Percentiles rank a stretch among this genome's conserved stretches.
These are phyloP conservation scores for Camponotus vicinus DNA, from an alignment of 1,140 invertebrate species.

Conservation along the genomic window DNA sequence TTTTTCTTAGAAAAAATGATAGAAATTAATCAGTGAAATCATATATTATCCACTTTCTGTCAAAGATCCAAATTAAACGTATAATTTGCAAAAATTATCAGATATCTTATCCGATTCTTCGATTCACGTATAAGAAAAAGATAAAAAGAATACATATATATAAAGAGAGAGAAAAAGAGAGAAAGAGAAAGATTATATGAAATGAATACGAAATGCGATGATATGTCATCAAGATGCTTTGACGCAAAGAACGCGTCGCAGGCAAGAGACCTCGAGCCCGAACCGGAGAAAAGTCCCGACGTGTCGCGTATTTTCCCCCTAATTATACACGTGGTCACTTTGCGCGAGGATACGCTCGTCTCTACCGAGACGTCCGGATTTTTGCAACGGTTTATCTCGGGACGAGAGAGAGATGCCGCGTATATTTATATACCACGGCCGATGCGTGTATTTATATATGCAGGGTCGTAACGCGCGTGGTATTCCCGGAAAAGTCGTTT, in stretches of 20 bases:
- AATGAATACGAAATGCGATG: not conserved
- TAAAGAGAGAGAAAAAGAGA: too few relatives aligned
- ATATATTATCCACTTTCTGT: not conserved
- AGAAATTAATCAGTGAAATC: not conserved
- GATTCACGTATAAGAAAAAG: too few relatives aligned
- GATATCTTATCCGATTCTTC: too few relatives aligned
- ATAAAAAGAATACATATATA: too few relatives aligned
- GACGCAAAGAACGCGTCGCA: not conserved
- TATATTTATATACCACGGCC: constrained; percentile 50
- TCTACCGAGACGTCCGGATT: constrained; percentile 3
- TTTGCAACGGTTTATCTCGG: constrained; percentile 27
- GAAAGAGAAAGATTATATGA: too few relatives aligned
- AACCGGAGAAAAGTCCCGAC: not conserved
- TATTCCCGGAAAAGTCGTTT: constrained; percentile 51
- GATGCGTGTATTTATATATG: constrained; percentile 47
- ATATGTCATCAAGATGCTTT: not conserved
- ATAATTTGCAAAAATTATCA: too few relatives aligned
- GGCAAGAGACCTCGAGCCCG: not conserved
- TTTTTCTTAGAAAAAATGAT: not conserved
- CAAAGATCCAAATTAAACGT: not conserved
- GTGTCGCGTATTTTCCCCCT: not conserved
- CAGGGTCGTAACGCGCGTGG: not conserved
- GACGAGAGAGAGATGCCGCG: not conserved
- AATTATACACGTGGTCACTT: constrained; percentile 22
- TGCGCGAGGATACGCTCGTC: not conserved